These are phyloP conservation scores for Halocaridina rubra DNA, from an alignment of 2,888 invertebrate genomes.

Conservation along the genomic window DNA sequence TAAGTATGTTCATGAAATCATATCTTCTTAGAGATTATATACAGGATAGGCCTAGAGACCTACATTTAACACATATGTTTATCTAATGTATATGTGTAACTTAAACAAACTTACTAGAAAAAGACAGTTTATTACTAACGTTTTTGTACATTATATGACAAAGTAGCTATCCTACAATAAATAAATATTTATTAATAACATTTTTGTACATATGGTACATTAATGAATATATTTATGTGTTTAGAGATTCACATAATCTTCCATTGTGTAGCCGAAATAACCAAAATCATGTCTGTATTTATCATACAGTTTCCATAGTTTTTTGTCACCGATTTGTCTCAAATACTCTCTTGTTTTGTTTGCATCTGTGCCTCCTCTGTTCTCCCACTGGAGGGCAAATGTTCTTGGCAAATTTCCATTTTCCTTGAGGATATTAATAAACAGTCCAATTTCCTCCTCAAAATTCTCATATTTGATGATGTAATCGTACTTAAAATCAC, in stretches of 20 bases:
- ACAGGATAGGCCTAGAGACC: too few species aligned
- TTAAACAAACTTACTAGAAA: too few species aligned
- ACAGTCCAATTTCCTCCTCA: slow-evolving; percentile 17
- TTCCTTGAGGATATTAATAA: slow-evolving; percentile 29
- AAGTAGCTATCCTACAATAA: too few species aligned
- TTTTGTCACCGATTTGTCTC: slow-evolving; percentile 5
- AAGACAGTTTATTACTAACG: too few species aligned
- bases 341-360: slow-evolving; percentile 3
- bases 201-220: too few species aligned
- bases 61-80: too few species aligned
- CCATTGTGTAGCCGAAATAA: slow-evolving; percentile 39
- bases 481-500: slow-evolving; percentile 43
- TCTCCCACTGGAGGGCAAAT: slow-evolving; percentile 32
- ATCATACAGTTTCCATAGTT: slow-evolving; percentile 1
- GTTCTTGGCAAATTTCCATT: neutral
- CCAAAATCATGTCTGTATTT: slow-evolving; percentile 38
- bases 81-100: too few species aligned
- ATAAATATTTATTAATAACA: too few species aligned
- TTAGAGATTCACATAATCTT: neutral
- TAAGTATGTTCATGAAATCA: too few species aligned
- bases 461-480: slow-evolving; percentile 52
- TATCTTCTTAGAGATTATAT: too few species aligned
- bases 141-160: too few species aligned
- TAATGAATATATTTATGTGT: too few species aligned
- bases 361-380: slow-evolving; percentile 32